A percentile compares a stretch with the other conserved stretches of the same genome.
phyloP scores from a whole-genome alignment of 2,888 invertebrate species.

The Eristalinus aeneus region DNA sequence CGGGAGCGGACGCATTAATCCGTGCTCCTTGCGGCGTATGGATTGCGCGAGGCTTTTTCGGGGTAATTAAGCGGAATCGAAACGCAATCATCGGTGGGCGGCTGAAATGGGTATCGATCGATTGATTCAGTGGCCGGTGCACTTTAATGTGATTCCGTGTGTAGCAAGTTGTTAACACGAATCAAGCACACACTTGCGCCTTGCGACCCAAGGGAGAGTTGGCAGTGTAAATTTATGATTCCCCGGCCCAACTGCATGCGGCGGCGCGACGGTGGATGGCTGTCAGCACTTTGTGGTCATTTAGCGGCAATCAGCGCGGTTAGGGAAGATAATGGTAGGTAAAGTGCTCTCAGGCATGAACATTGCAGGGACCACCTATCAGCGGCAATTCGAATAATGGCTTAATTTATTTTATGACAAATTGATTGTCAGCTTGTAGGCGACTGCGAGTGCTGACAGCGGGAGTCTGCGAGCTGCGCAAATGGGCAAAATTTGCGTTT shows the following conservation, averaged over 20 bases:
- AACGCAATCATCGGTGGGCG: slow-evolving; percentile 58
- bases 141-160: slow-evolving; percentile 33
- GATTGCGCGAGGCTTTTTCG: slow-evolving; percentile 6
- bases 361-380: slow-evolving; percentile 1
- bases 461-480: neutral
- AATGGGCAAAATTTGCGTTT: no score
- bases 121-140: slow-evolving; percentile 36
- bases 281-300: slow-evolving; percentile 43
- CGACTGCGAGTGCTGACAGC: neutral
- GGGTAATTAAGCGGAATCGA: slow-evolving; percentile 64
- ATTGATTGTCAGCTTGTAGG: slow-evolving; percentile 34
- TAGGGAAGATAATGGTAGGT: slow-evolving; percentile 29
- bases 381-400: slow-evolving; percentile 24
- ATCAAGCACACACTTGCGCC: slow-evolving; percentile 14
- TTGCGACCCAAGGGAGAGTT: neutral
- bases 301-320: slow-evolving; percentile 34
- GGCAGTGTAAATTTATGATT: slow-evolving; percentile 51
- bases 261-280: neutral
- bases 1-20: slow-evolving; percentile 49
- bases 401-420: slow-evolving; percentile 40
- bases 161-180: slow-evolving; percentile 56
- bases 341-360: slow-evolving; percentile 9
- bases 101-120: slow-evolving; percentile 23
- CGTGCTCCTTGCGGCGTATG: slow-evolving; percentile 44
- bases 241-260: slow-evolving; percentile 9